Percentiles rank a stretch among this genome's conserved stretches.
Conservation (phyloP, 2,113 vertebrate species). For the Mus spicilegus region DNA sequence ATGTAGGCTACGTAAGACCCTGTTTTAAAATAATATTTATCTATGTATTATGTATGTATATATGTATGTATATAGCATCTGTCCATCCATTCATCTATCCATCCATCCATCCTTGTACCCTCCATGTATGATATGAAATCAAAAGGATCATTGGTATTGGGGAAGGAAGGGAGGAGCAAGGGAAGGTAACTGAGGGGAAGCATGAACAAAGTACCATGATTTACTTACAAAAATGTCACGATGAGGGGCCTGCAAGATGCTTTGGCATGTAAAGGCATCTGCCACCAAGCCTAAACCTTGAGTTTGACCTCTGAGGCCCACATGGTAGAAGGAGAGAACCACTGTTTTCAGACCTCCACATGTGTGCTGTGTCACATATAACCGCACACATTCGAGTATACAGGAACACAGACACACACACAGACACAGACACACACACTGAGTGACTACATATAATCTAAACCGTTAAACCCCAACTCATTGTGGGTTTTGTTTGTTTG, state of each 20-base stretch:
- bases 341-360: background rate
- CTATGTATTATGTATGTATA: background rate
- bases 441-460: background rate
- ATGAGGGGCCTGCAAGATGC: background rate
- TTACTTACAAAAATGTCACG: background rate
- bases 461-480: background rate
- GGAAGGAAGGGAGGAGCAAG: background rate
- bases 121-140: background rate
- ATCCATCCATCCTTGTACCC: background rate
- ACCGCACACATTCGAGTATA: background rate
- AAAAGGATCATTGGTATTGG: background rate
- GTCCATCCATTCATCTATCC: background rate
- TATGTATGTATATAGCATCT: too few relatives aligned
- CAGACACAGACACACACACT: background rate
- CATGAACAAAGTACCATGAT: background rate
- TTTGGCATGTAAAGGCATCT: too few relatives aligned
- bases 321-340: background rate
- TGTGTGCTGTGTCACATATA: background rate
- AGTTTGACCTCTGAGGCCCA: background rate
- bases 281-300: too few relatives aligned
- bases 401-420: too few relatives aligned
- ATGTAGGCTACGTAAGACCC: background rate
- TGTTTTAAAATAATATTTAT: background rate
- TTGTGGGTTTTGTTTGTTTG: too few relatives aligned
- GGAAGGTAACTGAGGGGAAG: background rate